Evolutionary conservation across 2,888 invertebrate genomes (phyloP).

Genomic region (Branchellion lobata): DNA sequence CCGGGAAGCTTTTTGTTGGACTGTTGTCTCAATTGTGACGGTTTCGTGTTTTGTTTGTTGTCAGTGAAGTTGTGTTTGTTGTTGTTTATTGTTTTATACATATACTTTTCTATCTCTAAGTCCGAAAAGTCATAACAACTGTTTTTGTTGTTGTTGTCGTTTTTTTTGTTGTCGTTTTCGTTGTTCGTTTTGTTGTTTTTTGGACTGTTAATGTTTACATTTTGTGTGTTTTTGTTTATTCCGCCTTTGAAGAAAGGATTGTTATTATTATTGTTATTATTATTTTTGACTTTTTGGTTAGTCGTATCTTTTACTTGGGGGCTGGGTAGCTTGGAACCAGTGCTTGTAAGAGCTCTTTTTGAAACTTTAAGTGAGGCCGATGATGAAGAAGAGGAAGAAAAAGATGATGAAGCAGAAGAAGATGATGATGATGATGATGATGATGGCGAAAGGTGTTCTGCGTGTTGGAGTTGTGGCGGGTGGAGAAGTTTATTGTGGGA

Average conservation of each 20-base stretch:
- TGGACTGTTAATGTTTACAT: no score
- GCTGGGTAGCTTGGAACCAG: no score
- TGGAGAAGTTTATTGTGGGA: not conserved
- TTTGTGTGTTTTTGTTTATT: no score
- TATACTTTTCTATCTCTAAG: slow-evolving; percentile 1
- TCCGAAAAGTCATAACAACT: not conserved
- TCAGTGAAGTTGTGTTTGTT: not conserved
- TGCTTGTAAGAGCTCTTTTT: not conserved
- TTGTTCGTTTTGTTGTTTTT: no score
- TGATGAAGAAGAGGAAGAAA: slow-evolving; percentile 1
- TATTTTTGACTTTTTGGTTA: no score
- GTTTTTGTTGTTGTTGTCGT: not conserved
- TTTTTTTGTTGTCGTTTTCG: no score
- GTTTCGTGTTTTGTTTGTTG: slow-evolving; percentile 16
- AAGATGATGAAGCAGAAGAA: slow-evolving; percentile 10
- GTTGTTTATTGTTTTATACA: not conserved
- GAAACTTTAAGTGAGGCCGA: not conserved
- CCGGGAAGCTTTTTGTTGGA: not conserved
- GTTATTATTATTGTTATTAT: no score
- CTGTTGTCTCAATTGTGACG: not conserved
- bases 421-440: not conserved
- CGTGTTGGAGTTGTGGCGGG: not conserved
- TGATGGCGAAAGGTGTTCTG: not conserved
- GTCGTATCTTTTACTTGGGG: no score
- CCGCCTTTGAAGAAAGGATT: no score